Percentiles rank a stretch among this genome's conserved stretches.
Evolutionary conservation across 1,140 invertebrate species (phyloP).

Genomic region (Phortica variegata): DNA sequence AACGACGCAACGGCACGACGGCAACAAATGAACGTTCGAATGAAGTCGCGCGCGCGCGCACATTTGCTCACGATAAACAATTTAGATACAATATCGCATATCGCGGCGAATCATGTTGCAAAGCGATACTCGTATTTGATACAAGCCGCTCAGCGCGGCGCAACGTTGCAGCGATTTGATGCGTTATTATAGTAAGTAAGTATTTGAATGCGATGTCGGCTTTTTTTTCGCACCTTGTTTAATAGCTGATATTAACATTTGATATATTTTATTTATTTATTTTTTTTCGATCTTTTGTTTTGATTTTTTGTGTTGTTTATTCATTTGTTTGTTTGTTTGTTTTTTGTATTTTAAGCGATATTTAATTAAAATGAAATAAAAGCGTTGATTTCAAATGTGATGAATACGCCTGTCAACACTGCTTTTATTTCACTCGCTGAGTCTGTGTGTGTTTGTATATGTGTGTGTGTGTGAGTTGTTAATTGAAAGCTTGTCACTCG

Average conservation of each 20-base stretch:
- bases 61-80: conserved; percentile 52
- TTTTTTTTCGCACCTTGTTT: conserved; percentile 52
- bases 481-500: too few species aligned
- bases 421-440: too few species aligned
- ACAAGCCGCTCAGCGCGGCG: conserved; percentile 5
- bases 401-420: neutral
- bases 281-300: conserved; percentile 15
- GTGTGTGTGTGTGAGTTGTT: too few species aligned
- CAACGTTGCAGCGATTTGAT: conserved; percentile 3
- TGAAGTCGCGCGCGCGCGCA: conserved; percentile 18
- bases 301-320: conserved; percentile 11
- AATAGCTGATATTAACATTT: conserved; percentile 36
- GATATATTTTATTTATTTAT: conserved; percentile 48
- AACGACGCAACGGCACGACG: conserved; percentile 3
- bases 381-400: too few species aligned
- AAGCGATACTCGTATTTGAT: conserved; percentile 22
- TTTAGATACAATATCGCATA: conserved; percentile 55
- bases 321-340: conserved; percentile 12
- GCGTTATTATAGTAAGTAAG: conserved; percentile 16
- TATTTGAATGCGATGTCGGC: conserved; percentile 42
- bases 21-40: neutral
- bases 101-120: conserved; percentile 45
- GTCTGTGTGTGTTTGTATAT: too few species aligned
- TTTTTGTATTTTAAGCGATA: conserved; percentile 6
- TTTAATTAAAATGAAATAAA: conserved; percentile 37